Base-by-base conservation (phyloP, 2,113 vertebrate genomes). In the Phaethornis superciliosus region DNA sequence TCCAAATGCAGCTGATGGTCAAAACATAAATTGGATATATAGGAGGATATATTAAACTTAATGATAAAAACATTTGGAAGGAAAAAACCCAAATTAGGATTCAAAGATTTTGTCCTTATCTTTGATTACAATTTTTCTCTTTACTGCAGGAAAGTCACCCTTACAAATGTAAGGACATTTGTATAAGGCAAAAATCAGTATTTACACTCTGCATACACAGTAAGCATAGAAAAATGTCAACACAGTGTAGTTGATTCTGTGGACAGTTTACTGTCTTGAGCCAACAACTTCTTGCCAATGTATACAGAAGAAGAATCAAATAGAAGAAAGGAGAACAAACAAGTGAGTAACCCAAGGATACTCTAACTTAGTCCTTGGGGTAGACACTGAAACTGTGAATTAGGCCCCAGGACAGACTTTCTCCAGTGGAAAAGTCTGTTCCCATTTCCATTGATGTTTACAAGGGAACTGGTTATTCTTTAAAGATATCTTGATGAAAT, bases 161-260 rank as follows among this genome's bases (percentile, higher is more conserved):
- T 88, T 84, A 83, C 21, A 90, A 92, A 88, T n/a, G 46, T 2
- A 64, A 74, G 23, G 90, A 72, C 27, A 70, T 33, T 75, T 33
- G 33, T 68, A 22, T 9, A 46, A 64, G 76, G 81, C 47, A 81
- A 85, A 89, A 95, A 59, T 59, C 52, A 42, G 56, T 83, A 81
- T 94, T 93, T 92, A 85, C 3, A 0, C 28, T 67, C 71, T 75
- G 37, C 55, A 28, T 55, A 62, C 49, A 65, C 51, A 70, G 59
- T 67, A 88, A 93, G 80, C 60, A 74, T 10, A 78, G 58, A 88
- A 91, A 88, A 96, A 93, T 56, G 62, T 92, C 80, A 92, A 75
- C 81, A 81, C 58, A 56, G 42, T 21, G 52, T 56, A 76, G 88
- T 64, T 70, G 85, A 86, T 71, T 52, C 85, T 60, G 52, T 55